phyloP scores from a whole-genome alignment of 2,888 invertebrate species.

The Torymus tubicola region DNA sequence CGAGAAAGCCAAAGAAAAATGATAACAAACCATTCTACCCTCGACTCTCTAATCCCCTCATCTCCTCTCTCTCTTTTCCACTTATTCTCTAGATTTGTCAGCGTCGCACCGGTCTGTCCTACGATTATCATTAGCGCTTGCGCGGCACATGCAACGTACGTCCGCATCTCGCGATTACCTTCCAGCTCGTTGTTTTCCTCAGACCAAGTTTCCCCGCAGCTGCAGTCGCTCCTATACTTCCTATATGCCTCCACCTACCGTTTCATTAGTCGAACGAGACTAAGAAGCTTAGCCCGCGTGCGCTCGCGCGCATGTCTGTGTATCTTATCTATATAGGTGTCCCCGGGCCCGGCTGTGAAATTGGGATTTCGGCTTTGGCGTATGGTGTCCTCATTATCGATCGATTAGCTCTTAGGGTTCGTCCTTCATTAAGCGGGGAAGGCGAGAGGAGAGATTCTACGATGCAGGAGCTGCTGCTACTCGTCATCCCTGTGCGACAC shows the following conservation, averaged over 20 bases:
- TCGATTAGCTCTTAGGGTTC: neutral
- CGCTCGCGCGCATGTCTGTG: constrained; percentile 7
- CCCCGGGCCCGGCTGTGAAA: neutral
- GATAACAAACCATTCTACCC: no score
- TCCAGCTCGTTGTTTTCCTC: constrained; percentile 14
- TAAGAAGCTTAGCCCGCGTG: constrained; percentile 32
- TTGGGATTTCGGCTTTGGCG: constrained; percentile 7
- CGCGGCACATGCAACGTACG: no score
- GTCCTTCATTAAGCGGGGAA: neutral
- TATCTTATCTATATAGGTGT: neutral
- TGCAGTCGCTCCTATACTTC: neutral
- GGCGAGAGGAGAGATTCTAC: no score
- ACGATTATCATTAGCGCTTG: constrained; percentile 23
- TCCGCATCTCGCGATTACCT: constrained; percentile 8
- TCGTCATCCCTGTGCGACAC: constrained; percentile 5
- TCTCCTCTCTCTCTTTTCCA: no score
- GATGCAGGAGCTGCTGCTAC: constrained; percentile 7
- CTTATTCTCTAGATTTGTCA: no score
- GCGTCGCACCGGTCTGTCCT: no score
- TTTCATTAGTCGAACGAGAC: constrained; percentile 46
- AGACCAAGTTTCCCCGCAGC: neutral
- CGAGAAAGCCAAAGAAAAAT: no score
- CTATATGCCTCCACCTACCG: neutral
- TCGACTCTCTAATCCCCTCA: no score
- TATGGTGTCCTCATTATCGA: constrained; percentile 22